These are phyloP conservation scores for Tenthredo notha DNA, from an alignment of 2,888 invertebrate genomes.

Conservation along the genomic window DNA sequence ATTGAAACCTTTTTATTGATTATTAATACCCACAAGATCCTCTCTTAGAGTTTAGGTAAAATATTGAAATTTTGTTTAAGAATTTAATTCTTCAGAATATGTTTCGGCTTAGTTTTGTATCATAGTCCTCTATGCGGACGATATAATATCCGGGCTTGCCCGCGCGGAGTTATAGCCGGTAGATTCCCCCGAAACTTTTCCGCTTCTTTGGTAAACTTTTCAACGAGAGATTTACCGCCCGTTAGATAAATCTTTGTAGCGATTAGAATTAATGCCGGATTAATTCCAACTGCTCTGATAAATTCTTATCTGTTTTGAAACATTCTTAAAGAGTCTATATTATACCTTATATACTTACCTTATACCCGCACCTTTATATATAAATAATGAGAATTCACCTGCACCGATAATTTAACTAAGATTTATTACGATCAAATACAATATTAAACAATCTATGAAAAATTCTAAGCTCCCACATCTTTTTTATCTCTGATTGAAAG, in stretches of 20 bases:
- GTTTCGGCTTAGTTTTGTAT: background rate
- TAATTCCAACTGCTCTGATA: conserved; percentile 68
- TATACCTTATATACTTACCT: background rate
- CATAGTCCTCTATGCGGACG: background rate
- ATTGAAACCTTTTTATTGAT: too few species aligned
- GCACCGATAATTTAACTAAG: background rate
- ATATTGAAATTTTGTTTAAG: background rate
- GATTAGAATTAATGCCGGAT: conserved; percentile 69
- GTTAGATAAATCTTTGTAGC: conserved; percentile 64
- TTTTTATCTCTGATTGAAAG: too few species aligned
- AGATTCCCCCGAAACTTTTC: background rate
- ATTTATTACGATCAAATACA: background rate
- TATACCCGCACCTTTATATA: background rate
- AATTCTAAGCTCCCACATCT: too few species aligned
- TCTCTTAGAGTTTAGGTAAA: background rate
- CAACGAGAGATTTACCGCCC: conserved; percentile 33
- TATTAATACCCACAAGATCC: too few species aligned
- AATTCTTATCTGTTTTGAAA: conserved; percentile 56
- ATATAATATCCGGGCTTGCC: background rate
- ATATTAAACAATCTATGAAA: too few species aligned
- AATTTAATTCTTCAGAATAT: background rate
- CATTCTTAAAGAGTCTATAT: background rate
- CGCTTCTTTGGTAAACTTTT: conserved; percentile 40
- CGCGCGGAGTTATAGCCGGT: background rate
- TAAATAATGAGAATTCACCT: background rate